Percentiles rank a stretch among this genome's conserved stretches.
These are phyloP conservation scores for Nomada hirtipes DNA, from an alignment of 2,888 invertebrate genomes.

Conservation along the genomic window DNA sequence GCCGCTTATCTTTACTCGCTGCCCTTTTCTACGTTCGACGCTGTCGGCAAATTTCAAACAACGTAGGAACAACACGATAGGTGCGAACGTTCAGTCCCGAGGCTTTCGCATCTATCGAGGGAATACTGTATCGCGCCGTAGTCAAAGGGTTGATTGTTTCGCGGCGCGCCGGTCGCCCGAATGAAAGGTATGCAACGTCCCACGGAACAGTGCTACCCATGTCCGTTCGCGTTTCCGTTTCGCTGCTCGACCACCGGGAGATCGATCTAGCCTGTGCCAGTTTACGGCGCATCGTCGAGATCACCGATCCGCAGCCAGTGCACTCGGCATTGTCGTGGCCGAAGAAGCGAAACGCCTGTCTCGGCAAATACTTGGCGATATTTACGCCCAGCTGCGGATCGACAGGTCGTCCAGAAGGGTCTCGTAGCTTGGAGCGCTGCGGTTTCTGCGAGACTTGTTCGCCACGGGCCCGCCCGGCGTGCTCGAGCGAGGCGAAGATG, in stretches of 20 bases:
- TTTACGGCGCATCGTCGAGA: constrained; percentile 11
- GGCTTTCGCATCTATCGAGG: no score
- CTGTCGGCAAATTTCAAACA: no score
- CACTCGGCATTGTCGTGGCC: background rate
- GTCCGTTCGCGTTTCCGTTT: constrained; percentile 13
- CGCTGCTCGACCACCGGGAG: background rate
- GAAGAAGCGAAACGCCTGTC: constrained; percentile 2
- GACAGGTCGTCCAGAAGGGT: constrained; percentile 9
- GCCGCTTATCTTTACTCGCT: no score
- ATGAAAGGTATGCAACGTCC: background rate
- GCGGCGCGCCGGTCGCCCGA: no score
- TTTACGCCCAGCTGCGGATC: constrained; percentile 47
- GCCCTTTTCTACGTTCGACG: no score
- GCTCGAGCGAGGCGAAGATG: constrained; percentile 29
- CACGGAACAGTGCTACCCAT: background rate
- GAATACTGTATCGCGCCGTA: no score
- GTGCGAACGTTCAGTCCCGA: no score
- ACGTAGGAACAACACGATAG: no score
- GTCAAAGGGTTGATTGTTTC: no score
- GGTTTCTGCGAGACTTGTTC: constrained; percentile 41
- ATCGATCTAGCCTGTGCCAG: constrained; percentile 20
- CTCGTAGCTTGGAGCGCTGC: constrained; percentile 47
- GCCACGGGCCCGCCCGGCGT: background rate
- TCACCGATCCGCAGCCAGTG: constrained; percentile 21
- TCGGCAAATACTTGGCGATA: constrained; percentile 12